Conservation (phyloP, 2,888 invertebrate genomes). For the Parnassius orleans region DNA sequence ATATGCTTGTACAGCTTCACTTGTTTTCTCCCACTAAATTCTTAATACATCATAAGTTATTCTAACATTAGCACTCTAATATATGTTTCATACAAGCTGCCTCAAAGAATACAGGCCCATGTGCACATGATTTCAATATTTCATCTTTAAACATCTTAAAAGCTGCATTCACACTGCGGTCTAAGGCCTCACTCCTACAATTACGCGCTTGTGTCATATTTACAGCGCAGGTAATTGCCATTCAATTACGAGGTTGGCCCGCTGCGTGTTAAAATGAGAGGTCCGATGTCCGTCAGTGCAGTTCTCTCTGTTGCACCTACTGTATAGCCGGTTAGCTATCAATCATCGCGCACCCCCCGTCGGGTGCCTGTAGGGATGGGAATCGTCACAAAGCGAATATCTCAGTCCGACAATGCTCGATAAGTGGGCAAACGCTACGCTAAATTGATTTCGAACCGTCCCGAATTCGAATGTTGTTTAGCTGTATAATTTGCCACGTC, state of each 20-base stretch:
- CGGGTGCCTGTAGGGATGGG: constrained; percentile 73
- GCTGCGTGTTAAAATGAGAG: constrained; percentile 60
- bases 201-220: constrained; percentile 81
- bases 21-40: no score
- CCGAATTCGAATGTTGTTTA: constrained; percentile 58
- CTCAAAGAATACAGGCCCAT: constrained; percentile 27
- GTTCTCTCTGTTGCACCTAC: constrained; percentile 51
- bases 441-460: constrained; percentile 71
- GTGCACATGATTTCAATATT: constrained; percentile 67
- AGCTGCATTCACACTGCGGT: constrained; percentile 64
- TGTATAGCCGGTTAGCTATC: constrained; percentile 72
- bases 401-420: constrained; percentile 70
- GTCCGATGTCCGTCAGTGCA: constrained; percentile 37
- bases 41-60: no score
- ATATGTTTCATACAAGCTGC: neutral
- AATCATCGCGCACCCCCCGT: constrained; percentile 78
- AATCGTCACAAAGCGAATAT: constrained; percentile 69
- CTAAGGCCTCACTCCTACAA: constrained; percentile 74
- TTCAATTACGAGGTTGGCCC: constrained; percentile 76
- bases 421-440: constrained; percentile 74
- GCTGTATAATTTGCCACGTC: constrained; percentile 49
- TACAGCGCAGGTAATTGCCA: constrained; percentile 81
- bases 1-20: no score
- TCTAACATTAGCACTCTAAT: no score
- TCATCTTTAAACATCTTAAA: constrained; percentile 70